Evolutionary conservation across 2,888 invertebrate species (phyloP), one percentile per base, ranked within the genome.

Genomic region (Coelinius sp.): DNA sequence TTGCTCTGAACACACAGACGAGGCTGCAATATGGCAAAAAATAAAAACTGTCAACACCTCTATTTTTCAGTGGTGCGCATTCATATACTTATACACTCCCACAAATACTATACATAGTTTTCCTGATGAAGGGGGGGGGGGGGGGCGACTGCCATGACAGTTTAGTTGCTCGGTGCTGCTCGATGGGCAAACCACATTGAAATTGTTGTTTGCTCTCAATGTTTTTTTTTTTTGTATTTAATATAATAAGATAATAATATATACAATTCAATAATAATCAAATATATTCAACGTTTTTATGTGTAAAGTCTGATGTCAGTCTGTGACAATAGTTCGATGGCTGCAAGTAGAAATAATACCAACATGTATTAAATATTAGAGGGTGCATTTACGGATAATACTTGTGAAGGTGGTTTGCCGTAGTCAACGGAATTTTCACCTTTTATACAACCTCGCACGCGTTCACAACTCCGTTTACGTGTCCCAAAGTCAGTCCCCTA

Each of bases 131-230:
- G n/a, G n/a, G n/a, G n/a, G n/a, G n/a, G n/a, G n/a, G n/a, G n/a
- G 14, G 7, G 14, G 8, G 17, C 1, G 31, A n/a, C 70, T 52
- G 70, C 70, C 70, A 70, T 70, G 70, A 70, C 70, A 70, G 70
- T 70, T 63, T 70, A 38, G 41, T 49, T 20, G 46, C 46, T 70
- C 53, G 63, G 70, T 64, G 70, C 64, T 70, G 53, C 27, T 64
- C 53, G 27, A 53, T 38, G 53, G n/a, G 41, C 20, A 49, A 65
- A 49, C 31, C 41, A 52, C 41, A 38, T 52, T 56, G 41, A 68
- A 64, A 38, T 53, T 24, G 49, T 12, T 27, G 27, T 49, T 64
- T 5, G 20, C 25, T 31, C 17, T 25, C 25, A 17, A 20, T 49
- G 17, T 49, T 49, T 6, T 7, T n/a, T n/a, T n/a, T n/a, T n/a